These are phyloP conservation scores for Opisthograptis luteolata DNA, from an alignment of 2,888 invertebrate genomes.

Conservation along the genomic window DNA sequence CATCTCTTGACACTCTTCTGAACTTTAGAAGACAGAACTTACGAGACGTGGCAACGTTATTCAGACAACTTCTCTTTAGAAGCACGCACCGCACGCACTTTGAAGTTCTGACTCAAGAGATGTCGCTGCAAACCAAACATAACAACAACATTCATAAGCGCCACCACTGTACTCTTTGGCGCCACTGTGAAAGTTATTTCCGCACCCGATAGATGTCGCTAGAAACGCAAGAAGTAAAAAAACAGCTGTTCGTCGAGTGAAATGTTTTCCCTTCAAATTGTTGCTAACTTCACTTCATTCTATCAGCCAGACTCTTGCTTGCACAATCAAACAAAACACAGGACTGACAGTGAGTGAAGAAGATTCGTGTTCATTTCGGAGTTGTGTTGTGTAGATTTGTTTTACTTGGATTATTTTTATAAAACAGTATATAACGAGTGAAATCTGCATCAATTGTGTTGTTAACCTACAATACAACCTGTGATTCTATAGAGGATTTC, in stretches of 20 bases:
- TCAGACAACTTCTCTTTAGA: too few species aligned
- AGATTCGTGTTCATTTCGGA: slow-evolving; percentile 56
- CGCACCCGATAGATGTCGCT: slow-evolving; percentile 39
- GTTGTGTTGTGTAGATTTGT: slow-evolving; percentile 48
- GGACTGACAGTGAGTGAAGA: slow-evolving; percentile 50
- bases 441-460: slow-evolving; percentile 36
- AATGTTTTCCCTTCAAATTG: slow-evolving; percentile 55
- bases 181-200: background rate
- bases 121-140: background rate
- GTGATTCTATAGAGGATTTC: slow-evolving; percentile 31
- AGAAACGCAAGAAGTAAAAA: slow-evolving; percentile 22
- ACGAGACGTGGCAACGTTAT: too few species aligned
- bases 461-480: slow-evolving; percentile 30
- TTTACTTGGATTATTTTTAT: slow-evolving; percentile 52
- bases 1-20: slow-evolving; percentile 8
- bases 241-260: slow-evolving; percentile 65
- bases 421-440: slow-evolving; percentile 54
- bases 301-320: slow-evolving; percentile 37
- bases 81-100: too few species aligned
- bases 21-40: too few species aligned
- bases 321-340: slow-evolving; percentile 36
- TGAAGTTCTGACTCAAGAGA: too few species aligned
- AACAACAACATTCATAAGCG: too few species aligned
- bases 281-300: slow-evolving; percentile 54
- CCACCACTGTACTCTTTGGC: too few species aligned